Evolutionary conservation across 2,797 vertebrate species (phyloP).

Genomic region (Platalea minor): DNA sequence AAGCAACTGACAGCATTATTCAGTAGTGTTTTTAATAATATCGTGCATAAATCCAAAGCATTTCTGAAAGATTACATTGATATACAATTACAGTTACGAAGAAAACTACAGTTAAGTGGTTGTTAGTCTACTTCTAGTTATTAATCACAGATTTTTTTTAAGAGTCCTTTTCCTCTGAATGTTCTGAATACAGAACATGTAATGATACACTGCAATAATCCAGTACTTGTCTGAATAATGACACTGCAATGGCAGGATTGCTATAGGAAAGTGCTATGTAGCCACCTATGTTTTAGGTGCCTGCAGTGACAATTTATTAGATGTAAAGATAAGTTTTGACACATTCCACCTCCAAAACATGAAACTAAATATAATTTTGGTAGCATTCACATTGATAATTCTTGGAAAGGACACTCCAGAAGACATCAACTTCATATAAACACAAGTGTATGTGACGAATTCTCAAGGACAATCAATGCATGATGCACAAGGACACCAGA

Average conservation of each 20-base stretch:
- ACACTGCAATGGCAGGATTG: neutral
- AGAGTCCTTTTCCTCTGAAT: neutral
- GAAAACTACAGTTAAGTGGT: neutral
- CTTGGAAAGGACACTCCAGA: neutral
- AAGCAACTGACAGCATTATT: neutral
- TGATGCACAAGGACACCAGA: neutral
- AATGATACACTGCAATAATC: neutral
- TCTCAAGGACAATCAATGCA: neutral
- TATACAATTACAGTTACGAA: neutral
- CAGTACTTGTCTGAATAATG: neutral
- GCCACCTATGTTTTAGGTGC: neutral
- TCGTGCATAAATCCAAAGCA: neutral
- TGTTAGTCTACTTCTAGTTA: neutral
- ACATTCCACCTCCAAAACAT: neutral
- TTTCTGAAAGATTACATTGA: neutral
- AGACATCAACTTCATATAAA: neutral
- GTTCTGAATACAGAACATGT: neutral
- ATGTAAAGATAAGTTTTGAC: neutral
- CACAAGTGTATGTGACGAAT: fast-evolving
- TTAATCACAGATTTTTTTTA: neutral
- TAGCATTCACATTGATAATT: neutral
- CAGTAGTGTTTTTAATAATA: neutral
- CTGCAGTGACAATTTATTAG: neutral
- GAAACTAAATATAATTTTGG: neutral
- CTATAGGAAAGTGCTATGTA: neutral